Base-by-base conservation (phyloP, 2,888 invertebrate species). In the Julus scandinavius region DNA sequence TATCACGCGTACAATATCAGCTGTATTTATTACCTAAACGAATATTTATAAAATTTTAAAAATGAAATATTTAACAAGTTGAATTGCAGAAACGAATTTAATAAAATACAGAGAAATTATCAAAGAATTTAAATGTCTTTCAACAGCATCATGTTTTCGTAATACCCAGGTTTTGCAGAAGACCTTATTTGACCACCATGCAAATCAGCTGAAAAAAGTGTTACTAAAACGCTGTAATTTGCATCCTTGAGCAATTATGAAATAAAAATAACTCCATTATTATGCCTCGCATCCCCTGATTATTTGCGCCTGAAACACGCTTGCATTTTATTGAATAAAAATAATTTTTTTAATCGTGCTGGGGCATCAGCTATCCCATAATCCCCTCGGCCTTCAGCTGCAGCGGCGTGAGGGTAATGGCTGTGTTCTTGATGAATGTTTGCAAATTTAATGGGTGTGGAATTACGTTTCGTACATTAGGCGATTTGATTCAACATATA, bases 361-460 rank as follows among this genome's bases (percentile, higher is more conserved):
- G 84, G 84, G 84, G 13, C 84, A 15, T n/a, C n/a, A 5, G 58
- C 58, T 84, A 41, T 84, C 84, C 84, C 84, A 80, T 72, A 45
- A 50, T 58, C 38, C 87, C 20, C 88, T 88, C 85, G 88, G 72
- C 85, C 72, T 83, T 88, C 84, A 45, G 41, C 58, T 58, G 58
- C 58, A n/a, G 58, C 58, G 58, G 58, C 58, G 58, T 58, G 84
- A 49, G 87, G 88, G 89, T 88, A 91, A 96, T 97, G 97, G 96
- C 97, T 94, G 96, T 96, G 94, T 96, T 97, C 94, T 95, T 96
- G 94, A 94, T 96, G 93, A 97, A 97, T 94, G 95, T 95, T 94
- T 97, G 97, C 94, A 96, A 96, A 94, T 97, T 95, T 93, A 95
- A 95, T 94, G 95, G 95, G 93, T 97, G 97, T 94, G 96, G 96